These are phyloP conservation scores for Mormyrops boulengeri DNA, from an alignment of 2,797 vertebrate species.

Conservation along the genomic window DNA sequence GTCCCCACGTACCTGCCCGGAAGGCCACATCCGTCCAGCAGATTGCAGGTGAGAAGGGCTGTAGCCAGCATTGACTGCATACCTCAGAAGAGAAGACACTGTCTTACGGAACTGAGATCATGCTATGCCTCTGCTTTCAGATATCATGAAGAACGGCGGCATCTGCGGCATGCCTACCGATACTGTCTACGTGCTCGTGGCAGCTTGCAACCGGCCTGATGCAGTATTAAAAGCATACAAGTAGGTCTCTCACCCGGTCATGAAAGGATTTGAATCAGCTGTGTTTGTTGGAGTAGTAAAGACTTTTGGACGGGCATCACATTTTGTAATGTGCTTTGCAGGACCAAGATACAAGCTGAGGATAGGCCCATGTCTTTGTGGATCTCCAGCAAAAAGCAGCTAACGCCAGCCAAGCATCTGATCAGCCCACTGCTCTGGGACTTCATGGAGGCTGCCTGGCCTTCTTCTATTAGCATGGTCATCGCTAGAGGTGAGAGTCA, in stretches of 20 bases:
- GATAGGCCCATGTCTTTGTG: conserved; percentile 85
- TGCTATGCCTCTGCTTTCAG: conserved; percentile 43
- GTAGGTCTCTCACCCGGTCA: conserved; percentile 48
- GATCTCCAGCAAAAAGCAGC: conserved; percentile 78
- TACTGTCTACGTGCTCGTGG: conserved; percentile 83
- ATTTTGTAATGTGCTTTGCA: conserved; percentile 32
- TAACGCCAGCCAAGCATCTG: conserved; percentile 73
- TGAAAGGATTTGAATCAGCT: background rate
- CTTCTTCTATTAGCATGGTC: conserved; percentile 83
- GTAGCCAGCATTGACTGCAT: background rate
- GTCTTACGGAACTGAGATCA: background rate
- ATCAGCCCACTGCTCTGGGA: conserved; percentile 76
- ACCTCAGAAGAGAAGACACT: background rate
- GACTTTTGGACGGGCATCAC: background rate
- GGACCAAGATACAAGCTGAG: conserved; percentile 78
- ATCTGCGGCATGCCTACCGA: conserved; percentile 82
- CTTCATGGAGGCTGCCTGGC: conserved; percentile 84
- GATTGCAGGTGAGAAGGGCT: conserved; percentile 71
- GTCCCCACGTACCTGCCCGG: conserved; percentile 70
- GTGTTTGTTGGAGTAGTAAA: background rate
- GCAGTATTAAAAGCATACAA: conserved; percentile 78
- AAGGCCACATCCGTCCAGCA: conserved; percentile 72
- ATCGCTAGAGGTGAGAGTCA: conserved; percentile 71
- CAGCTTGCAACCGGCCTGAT: conserved; percentile 75
- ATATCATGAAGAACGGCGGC: conserved; percentile 80